phyloP scores from a whole-genome alignment of 2,113 vertebrate genomes.

The Poeciliopsis turrubarensis region DNA sequence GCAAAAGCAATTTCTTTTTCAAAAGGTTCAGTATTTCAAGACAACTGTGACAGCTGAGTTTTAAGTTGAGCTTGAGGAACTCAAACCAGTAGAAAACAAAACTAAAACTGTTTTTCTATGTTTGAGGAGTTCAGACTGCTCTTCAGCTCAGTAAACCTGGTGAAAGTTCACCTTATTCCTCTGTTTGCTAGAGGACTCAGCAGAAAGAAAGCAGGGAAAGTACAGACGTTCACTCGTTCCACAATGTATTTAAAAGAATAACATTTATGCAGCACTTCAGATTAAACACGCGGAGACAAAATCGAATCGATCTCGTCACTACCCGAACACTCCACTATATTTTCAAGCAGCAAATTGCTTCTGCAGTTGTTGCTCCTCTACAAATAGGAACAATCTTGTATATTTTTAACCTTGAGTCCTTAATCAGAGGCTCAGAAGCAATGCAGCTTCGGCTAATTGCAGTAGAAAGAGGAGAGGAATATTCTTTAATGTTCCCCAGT shows the following conservation, averaged over 20 bases:
- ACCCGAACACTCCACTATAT: neutral
- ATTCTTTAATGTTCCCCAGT: neutral
- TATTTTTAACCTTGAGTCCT: neutral
- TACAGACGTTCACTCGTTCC: neutral
- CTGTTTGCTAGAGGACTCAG: neutral
- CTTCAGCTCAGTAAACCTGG: neutral
- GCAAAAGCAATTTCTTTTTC: conserved; percentile 6
- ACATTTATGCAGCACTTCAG: neutral
- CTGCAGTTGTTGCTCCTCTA: neutral
- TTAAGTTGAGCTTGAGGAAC: no score
- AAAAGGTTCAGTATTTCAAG: neutral
- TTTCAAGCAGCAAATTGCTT: neutral
- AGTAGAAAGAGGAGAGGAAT: neutral
- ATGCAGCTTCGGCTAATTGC: neutral
- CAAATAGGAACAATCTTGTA: neutral
- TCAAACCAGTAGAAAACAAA: neutral
- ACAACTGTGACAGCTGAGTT: neutral
- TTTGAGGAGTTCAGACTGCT: neutral
- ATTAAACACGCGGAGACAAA: neutral
- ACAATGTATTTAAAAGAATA: neutral
- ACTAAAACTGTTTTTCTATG: neutral
- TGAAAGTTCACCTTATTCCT: neutral
- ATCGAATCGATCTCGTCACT: neutral
- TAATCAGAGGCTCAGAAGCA: neutral
- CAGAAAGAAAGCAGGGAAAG: neutral